Conservation (phyloP, 2,888 invertebrate species). For the Disparrhopalites patrizii region DNA sequence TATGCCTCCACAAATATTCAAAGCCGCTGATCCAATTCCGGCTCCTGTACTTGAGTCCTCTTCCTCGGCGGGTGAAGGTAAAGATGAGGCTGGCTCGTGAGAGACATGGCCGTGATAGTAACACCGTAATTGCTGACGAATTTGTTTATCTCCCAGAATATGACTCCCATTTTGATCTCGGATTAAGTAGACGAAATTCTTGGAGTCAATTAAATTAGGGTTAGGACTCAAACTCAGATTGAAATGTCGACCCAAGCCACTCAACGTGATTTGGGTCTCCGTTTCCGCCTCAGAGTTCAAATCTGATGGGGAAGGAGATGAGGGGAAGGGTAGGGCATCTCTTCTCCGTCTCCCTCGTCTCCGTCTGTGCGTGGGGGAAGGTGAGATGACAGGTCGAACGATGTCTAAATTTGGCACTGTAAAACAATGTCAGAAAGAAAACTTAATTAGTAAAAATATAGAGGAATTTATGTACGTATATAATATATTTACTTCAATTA, state of each 20-base stretch:
- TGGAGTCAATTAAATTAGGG: constrained; percentile 35
- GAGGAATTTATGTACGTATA: no score
- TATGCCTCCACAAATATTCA: constrained; percentile 45
- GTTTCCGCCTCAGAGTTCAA: constrained; percentile 4
- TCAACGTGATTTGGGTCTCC: constrained; percentile 32
- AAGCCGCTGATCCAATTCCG: constrained; percentile 31
- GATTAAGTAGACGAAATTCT: constrained; percentile 44
- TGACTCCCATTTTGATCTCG: constrained; percentile 41
- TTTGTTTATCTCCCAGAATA: constrained; percentile 34
- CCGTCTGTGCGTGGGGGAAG: constrained; percentile 30
- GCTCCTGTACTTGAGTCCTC: neutral
- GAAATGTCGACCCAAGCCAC: constrained; percentile 41
- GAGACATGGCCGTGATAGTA: constrained; percentile 41
- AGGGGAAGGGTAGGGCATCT: neutral
- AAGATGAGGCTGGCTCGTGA: neutral
- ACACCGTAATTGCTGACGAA: constrained; percentile 33
- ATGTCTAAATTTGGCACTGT: constrained; percentile 47
- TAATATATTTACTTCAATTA: neutral
- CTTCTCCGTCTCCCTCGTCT: constrained; percentile 26
- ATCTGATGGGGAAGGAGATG: neutral
- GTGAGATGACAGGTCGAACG: constrained; percentile 37
- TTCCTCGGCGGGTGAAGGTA: neutral
- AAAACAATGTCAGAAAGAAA: constrained; percentile 11
- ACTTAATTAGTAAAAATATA: constrained; percentile 8
- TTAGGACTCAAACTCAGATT: constrained; percentile 37